Evolutionary conservation across 2,113 vertebrate genomes (phyloP).

Genomic region (Podocnemis expansa): DNA sequence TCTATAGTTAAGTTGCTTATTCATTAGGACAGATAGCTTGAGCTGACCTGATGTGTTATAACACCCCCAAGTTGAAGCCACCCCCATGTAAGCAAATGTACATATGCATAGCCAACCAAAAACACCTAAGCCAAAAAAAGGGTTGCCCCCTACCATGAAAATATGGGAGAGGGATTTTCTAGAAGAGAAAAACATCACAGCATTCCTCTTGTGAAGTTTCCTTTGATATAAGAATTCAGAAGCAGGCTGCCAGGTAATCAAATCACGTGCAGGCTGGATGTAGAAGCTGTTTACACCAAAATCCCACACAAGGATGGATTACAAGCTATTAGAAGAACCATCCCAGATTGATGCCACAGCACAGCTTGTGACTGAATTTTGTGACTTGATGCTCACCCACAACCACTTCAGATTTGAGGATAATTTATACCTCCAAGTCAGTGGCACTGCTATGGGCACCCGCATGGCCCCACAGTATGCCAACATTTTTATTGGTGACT

Average conservation of each 20-base stretch:
- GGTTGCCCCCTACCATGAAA: not conserved
- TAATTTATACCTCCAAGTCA: no score
- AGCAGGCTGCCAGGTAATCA: not conserved
- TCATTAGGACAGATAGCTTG: slow-evolving; percentile 13
- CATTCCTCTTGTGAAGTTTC: not conserved
- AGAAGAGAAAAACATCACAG: not conserved
- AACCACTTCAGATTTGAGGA: no score
- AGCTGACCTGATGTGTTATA: slow-evolving; percentile 21
- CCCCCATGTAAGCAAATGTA: not conserved
- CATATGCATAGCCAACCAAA: not conserved
- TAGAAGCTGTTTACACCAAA: no score
- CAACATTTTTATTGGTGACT: no score
- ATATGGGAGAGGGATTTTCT: not conserved
- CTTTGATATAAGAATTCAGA: not conserved
- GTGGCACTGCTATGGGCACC: no score
- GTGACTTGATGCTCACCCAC: no score
- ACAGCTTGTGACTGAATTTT: no score
- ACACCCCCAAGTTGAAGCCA: not conserved
- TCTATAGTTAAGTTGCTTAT: slow-evolving; percentile 53
- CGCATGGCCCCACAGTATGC: no score
- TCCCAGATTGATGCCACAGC: no score
- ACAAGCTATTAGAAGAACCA: no score
- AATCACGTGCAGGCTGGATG: not conserved
- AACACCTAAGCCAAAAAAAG: not conserved
- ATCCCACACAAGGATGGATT: no score